Base-by-base conservation (phyloP, 2,113 vertebrate species). In the Alligator mississippiensis region DNA sequence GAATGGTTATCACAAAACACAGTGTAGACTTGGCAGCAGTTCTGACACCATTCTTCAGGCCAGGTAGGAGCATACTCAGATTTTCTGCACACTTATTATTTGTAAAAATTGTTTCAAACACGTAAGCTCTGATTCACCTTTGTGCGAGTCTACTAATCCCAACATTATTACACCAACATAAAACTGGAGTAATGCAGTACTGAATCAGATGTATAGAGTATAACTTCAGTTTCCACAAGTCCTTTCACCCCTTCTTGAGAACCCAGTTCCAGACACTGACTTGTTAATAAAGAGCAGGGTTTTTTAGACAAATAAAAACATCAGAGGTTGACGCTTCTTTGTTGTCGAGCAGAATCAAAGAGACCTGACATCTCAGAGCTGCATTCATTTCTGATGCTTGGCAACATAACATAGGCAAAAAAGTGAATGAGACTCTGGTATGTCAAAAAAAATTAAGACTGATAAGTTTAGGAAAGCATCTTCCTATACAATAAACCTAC, bases 331-430 rank as follows among this genome's bases (percentile, higher is more conserved):
- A 96, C 97, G 97, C 93, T 96, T 95, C 92, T 95, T 97, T 97
- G 95, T 94, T 97, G 95, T 92, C 97, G 97, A 95, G 93, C 94
- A 95, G 95, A 97, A 98, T 97, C 97, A 97, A 96, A 97, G 97
- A 88, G 82, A 97, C 96, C 96, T 91, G 97, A 96, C 96, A 97
- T 97, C 96, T 97, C 82, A 54, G 94, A 95, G 94, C 96, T 96
- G 96, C 94, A 91, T 93, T 97, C 88, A 15, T 93, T 96, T 94
- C 87, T 96, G 95, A 93, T 87, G 84, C 94, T 68, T 97, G 97
- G 97, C 95, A 97, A 93, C 95, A 60, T 87, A 94, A 96, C 96
- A 92, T 4, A 25, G 90, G 88, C 93, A 84, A 60, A 91, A 63
- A 87, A 80, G 92, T 95, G 94, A 86, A 62, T 92, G 25, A n/a